Evolutionary conservation across 1,140 invertebrate genomes (phyloP), one percentile per base, ranked within the genome.

Genomic region (Drosophila fuyamai): DNA sequence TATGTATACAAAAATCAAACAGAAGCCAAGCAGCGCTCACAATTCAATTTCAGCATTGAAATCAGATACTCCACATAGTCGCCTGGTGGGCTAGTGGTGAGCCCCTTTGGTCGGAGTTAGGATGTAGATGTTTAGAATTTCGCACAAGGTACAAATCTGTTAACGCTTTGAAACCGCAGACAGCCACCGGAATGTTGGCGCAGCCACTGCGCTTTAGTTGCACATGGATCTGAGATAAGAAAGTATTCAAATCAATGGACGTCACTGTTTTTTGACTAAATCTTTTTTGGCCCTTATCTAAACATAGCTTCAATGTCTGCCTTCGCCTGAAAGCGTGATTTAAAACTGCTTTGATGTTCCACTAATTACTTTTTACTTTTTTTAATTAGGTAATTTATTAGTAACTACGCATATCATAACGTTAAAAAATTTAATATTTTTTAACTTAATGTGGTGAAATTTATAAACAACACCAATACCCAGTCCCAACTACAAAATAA

Each of bases 41-140:
- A 86, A 88, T 70, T 83, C 79, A 82, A 88, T 83, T 86, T 88
- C 63, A 88, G 41, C 76, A 80, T 72, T 89, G 83, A 86, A 86
- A 86, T 79, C 83, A 57, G 83, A 86, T 83, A 82, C 61, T 54
- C 48, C 32, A 36, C 48, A 47, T 43, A 46, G 62, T 62, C 35
- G 43, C 51, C 40, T 36, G 61, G 41, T 54, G 63, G 51, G 58
- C 59, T 74, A 23, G 46, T 38, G 66, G 57, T 41, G 50, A 74
- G 40, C 32, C 36, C 50, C 46, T 43, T 50, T 18, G 35, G 51
- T 48, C 14, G 13, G 23, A 60, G 72, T 61, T 50, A 51, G 65
- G 18, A 57, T 53, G 53, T 51, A 57, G 63, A 51, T 71, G 74
- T 78, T 78, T 77, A 77, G 74, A 58, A 78, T 77, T 78, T 78